Evolutionary conservation across 2,888 invertebrate species (phyloP).

Genomic region (Stenurella melanura): DNA sequence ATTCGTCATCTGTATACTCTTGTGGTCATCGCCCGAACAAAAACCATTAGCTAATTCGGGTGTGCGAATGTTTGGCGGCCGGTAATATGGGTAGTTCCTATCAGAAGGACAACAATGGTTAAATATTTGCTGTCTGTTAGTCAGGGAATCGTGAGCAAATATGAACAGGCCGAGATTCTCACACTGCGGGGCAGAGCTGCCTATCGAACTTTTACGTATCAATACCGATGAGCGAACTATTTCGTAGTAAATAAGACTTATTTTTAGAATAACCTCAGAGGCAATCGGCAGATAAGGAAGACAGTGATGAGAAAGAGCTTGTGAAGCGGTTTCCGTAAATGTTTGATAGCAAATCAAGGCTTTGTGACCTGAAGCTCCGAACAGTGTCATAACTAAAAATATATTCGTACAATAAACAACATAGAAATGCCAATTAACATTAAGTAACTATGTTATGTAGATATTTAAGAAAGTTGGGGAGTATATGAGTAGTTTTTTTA

Average conservation of each 20-base stretch:
- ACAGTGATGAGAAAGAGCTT: not conserved
- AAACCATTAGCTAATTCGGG: not conserved
- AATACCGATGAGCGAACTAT: not conserved
- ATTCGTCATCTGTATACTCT: too few species aligned
- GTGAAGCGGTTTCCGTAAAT: not conserved
- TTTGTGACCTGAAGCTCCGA: too few species aligned
- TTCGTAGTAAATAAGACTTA: not conserved
- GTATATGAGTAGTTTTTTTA: too few species aligned
- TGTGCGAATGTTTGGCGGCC: slow-evolving; percentile 8
- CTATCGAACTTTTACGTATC: slow-evolving; percentile 12
- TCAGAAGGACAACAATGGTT: slow-evolving; percentile 61
- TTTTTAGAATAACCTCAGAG: not conserved
- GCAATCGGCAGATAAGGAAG: not conserved
- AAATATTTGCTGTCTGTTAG: slow-evolving; percentile 66
- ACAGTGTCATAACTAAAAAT: too few species aligned
- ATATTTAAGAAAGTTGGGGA: too few species aligned
- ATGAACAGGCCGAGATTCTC: slow-evolving; percentile 62
- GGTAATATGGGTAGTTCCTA: slow-evolving; percentile 52
- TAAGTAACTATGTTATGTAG: too few species aligned
- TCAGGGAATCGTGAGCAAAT: slow-evolving; percentile 62
- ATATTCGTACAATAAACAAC: too few species aligned
- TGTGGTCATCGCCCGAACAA: not conserved
- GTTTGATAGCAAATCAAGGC: too few species aligned
- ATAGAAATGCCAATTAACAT: too few species aligned
- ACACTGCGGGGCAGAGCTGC: slow-evolving; percentile 34